Base-by-base conservation (phyloP, 2,888 invertebrate species). In the Trichopoda pennipes region DNA sequence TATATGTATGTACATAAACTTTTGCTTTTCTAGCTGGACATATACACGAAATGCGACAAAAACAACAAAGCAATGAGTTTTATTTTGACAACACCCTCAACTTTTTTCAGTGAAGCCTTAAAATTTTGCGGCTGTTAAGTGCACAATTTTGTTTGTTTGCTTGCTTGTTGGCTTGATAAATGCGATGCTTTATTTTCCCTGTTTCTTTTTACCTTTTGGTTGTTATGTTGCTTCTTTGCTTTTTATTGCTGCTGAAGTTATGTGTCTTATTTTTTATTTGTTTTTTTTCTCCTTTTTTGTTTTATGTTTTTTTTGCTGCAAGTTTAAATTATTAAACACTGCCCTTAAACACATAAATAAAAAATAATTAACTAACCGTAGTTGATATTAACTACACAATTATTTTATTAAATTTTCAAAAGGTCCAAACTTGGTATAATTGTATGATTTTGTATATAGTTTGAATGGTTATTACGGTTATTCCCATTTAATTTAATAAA, bases 21-120 rank as follows among this genome's bases (percentile, higher is more conserved):
- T 51, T 47, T n/a, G 6, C 42, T 1, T 7, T 35, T 60, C 19
- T 53, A 32, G 61, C 38, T 35, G 58, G 76, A 72, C 66, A 70
- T 28, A 3, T 12, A 38, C 38, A 38, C 10, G 10, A 12, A 35
- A 49, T n/a, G 44, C 17, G 49, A 49, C 3, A 53, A 44, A 19
- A 14, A 28, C 32, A 28, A 73, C 3, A 3, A 44, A 61, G 12
- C 17, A 61, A 61, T 38, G 28, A 58, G 17, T 44, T 60, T 19
- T 58, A 32, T 61, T 47, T 35, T 72, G 76, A 76, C 66, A 70
- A 79, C 82, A 83, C 79, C 79, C 76, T 73, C 66, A 70, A 70
- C 60, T 58, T 60, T 53, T 53, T 68, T 44, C 21, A 61, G 28
- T 63, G 77, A 73, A 81, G 69, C 64, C 78, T 74, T 74, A 74